Evolutionary conservation across 2,888 invertebrate genomes (phyloP), one percentile per base, ranked within the genome.

Genomic region (Cephalotes varians): DNA sequence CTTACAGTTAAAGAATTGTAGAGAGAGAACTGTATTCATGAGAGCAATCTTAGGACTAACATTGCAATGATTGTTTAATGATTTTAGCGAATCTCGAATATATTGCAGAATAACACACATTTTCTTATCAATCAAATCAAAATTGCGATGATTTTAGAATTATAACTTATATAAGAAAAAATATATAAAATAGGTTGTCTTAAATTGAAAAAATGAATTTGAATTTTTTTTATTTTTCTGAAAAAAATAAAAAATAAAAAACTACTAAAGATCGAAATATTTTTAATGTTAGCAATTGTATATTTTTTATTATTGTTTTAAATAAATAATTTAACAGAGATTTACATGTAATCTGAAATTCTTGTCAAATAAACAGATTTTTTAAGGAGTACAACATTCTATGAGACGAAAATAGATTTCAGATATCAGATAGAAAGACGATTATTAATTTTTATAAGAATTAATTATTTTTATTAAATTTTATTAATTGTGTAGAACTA

Each of bases 191-290:
- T 37, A 21, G 15, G 10, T 60, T n/a, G n/a, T 34, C 10, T 60
- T 60, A 60, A 60, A 34, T 60, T 60, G 34, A 34, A 58, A 9
- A n/a, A 10, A 58, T 40, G 15, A 58, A 60, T 40, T 64, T 25
- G 1, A 37, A 40, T 40, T 40, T 62, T 64, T 2, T 21, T 40
- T 64, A 40, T 21, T 64, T 64, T 64, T 5, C 2, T 12, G n/a
- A n/a, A n/a, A n/a, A n/a, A n/a, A n/a, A n/a, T n/a, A n/a, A n/a
- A n/a, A n/a, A n/a, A n/a, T n/a, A n/a, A n/a, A n/a, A n/a, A n/a
- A n/a, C n/a, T n/a, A n/a, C n/a, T n/a, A n/a, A n/a, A n/a, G n/a
- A n/a, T n/a, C n/a, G n/a, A n/a, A n/a, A n/a, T n/a, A n/a, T n/a
- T n/a, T n/a, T n/a, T n/a, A n/a, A n/a, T n/a, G n/a, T n/a, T n/a